These are phyloP conservation scores for Grantiella picta DNA, from an alignment of 2,113 vertebrate species.

Conservation along the genomic window DNA sequence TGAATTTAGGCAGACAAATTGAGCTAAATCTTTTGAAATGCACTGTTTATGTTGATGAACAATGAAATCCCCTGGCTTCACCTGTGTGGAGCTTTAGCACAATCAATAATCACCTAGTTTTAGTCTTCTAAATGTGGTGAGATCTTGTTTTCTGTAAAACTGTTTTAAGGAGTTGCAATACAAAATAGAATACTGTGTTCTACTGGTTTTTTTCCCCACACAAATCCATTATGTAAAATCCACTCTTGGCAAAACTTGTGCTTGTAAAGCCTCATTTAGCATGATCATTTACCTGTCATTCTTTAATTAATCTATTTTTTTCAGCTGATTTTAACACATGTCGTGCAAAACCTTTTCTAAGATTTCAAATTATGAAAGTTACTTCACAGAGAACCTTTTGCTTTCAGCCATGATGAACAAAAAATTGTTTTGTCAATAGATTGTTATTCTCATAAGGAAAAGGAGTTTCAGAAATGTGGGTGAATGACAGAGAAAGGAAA, in stretches of 20 bases:
- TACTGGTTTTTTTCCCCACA: neutral
- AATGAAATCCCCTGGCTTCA: neutral
- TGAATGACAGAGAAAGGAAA: neutral
- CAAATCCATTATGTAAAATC: neutral
- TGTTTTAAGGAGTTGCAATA: neutral
- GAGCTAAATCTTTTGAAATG: neutral
- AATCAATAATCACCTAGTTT: accelerated
- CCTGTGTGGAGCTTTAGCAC: neutral
- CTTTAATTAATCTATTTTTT: neutral
- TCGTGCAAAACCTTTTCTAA: neutral
- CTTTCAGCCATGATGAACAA: neutral
- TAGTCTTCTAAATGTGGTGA: neutral
- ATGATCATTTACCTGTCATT: neutral
- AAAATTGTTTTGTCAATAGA: neutral
- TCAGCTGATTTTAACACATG: neutral
- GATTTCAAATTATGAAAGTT: neutral
- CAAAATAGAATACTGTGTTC: neutral
- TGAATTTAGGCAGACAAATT: neutral
- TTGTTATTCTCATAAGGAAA: neutral
- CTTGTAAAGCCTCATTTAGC: neutral
- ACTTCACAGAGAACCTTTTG: neutral
- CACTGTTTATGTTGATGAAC: neutral
- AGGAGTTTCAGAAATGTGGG: neutral
- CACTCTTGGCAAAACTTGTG: neutral
- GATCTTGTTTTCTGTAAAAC: neutral